phyloP scores from a whole-genome alignment of 2,797 vertebrate species.

The Eulemur coronatus region DNA sequence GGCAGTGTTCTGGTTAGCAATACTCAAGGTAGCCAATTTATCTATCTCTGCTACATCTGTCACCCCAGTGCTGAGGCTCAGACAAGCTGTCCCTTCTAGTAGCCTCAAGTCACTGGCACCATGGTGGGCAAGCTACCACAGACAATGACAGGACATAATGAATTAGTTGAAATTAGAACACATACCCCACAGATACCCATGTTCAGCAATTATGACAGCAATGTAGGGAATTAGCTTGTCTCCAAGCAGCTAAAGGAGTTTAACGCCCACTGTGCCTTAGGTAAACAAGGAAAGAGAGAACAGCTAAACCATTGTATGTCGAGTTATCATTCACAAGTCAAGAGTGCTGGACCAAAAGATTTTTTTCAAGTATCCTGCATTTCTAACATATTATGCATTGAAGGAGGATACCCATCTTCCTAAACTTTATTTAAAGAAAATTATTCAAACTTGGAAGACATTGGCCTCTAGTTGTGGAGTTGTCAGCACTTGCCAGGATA shows the following conservation, averaged over 20 bases:
- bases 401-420: not conserved
- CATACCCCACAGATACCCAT: not conserved
- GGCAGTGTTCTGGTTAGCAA: not conserved
- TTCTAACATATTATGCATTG: not conserved
- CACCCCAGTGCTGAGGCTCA: not conserved
- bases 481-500: not conserved
- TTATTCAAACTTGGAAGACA: not conserved
- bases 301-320: not conserved
- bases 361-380: not conserved
- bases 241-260: not conserved
- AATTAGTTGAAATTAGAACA: not conserved
- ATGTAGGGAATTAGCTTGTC: not conserved
- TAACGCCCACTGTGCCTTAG: not conserved
- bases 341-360: not conserved
- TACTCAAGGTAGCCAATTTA: not conserved
- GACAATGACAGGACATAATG: not conserved
- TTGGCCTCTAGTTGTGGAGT: not conserved
- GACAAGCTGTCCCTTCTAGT: not conserved
- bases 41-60: not conserved
- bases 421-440: conserved; percentile 28
- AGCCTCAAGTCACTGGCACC: not conserved
- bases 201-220: not conserved
- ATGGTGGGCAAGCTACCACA: not conserved
- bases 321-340: not conserved
- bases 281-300: not conserved